Evolutionary conservation across 2,888 invertebrate species (phyloP).

Genomic region (Hypena proboscidalis): DNA sequence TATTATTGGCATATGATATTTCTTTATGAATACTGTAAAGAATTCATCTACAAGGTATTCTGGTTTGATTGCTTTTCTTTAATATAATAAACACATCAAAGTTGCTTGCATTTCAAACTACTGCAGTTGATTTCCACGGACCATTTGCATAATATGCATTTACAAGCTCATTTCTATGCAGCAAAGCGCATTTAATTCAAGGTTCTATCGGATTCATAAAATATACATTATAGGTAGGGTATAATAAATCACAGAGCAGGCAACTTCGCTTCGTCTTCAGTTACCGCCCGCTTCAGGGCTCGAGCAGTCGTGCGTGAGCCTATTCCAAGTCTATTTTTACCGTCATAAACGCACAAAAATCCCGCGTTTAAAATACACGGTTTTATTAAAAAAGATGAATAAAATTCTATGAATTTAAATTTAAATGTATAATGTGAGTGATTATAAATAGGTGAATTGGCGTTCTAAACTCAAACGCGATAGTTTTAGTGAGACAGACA

Average conservation of each 20-base stretch:
- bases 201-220: slow-evolving; percentile 5
- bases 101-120: too few relatives aligned
- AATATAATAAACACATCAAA: too few relatives aligned
- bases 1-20: too few relatives aligned
- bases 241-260: slow-evolving; percentile 18
- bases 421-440: slow-evolving; percentile 9
- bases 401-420: slow-evolving; percentile 29
- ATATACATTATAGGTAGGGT: slow-evolving; percentile 17
- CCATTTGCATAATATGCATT: not conserved
- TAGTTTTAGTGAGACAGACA: slow-evolving; percentile 7
- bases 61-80: too few relatives aligned
- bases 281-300: slow-evolving; percentile 73
- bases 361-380: slow-evolving; percentile 30
- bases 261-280: slow-evolving; percentile 44
- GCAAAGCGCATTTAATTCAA: slow-evolving; percentile 2
- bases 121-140: not conserved
- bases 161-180: not conserved
- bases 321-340: slow-evolving; percentile 18
- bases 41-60: too few relatives aligned
- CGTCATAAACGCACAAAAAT: slow-evolving; percentile 23
- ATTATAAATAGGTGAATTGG: slow-evolving; percentile 3
- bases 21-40: too few relatives aligned
- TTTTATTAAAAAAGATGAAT: slow-evolving; percentile 37
- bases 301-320: slow-evolving; percentile 28
- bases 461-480: slow-evolving; percentile 15